Evolutionary conservation across 1,140 invertebrate genomes (phyloP).

Genomic region (Belonocnema kinseyi): DNA sequence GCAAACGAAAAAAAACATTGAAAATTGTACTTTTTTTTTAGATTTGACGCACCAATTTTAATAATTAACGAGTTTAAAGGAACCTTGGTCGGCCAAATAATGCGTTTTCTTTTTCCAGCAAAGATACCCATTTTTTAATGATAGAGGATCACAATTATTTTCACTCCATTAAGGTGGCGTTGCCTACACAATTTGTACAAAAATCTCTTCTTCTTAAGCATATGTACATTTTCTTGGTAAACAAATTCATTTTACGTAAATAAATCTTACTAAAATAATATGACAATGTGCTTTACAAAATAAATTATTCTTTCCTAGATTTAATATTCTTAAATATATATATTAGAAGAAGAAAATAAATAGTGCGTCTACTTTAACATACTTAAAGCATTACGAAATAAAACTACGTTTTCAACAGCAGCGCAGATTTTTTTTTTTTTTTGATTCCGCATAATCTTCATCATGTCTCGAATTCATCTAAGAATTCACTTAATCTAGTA

Average conservation of each 20-base stretch:
- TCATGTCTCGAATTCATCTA: too few species aligned
- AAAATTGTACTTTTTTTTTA: too few species aligned
- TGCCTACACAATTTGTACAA: background rate
- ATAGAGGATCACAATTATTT: background rate
- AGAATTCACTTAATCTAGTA: too few species aligned
- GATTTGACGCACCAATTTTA: too few species aligned
- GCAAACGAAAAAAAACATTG: background rate
- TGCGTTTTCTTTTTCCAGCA: too few species aligned
- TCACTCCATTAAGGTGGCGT: background rate
- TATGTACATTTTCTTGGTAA: background rate
- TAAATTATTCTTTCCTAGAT: background rate
- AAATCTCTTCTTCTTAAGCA: background rate
- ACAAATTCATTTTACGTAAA: background rate
- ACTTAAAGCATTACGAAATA: background rate
- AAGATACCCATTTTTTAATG: background rate
- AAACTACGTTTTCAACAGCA: background rate
- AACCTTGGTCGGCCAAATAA: too few species aligned
- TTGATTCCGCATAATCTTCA: too few species aligned
- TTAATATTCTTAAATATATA: too few species aligned
- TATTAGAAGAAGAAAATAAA: background rate
- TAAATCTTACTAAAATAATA: slow-evolving; percentile 2
- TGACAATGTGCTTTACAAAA: background rate
- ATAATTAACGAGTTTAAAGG: too few species aligned
- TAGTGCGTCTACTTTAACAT: background rate
- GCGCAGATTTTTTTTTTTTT: background rate